Base-by-base conservation (phyloP, 2,797 vertebrate genomes). In the Aplochiton taeniatus region DNA sequence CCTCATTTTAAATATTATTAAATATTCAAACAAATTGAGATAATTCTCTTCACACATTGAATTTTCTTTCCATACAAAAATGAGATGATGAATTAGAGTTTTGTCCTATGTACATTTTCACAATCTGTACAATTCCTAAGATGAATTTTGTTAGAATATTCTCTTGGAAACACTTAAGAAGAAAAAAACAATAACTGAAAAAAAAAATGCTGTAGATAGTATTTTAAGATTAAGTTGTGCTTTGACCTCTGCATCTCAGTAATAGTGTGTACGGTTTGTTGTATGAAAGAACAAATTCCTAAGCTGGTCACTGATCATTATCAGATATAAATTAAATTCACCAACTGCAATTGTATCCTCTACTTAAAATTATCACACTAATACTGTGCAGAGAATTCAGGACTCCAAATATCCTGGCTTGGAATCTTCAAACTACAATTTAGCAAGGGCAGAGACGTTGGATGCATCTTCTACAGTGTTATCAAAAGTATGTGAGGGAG, bases 1-100 rank as follows among this genome's bases (percentile, higher is more conserved):
- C 75, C 88, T 89, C 85, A 83, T 87, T 85, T 88, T 91, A 87
- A 88, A 90, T 91, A 88, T 88, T 88, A 92, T 89, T 91, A 92
- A 92, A 92, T 92, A 90, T 91, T 89, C 85, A 83, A 85, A 90
- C 89, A 89, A 91, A 87, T 91, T 84, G 83, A 85, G 89, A 90
- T 91, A 88, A 87, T 88, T 88, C 83, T 90, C 85, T 87, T 86
- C 88, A 91, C 90, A 92, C 90, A 88, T 31, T 88, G 86, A 87
- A 86, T 84, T 89, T 89, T 89, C 87, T 90, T 84, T 91, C 81
- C 86, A 92, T 92, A 93, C 86, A 92, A 92, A 91, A 92, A 87
- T 83, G 86, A 67, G 74, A 88, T 75, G 81, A 76, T 81, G 87
- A 91, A 88, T 80, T 85, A 89, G 70, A 83, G 77, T 86, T 82